Conservation (phyloP, 2,797 vertebrate genomes). For the Phalloptychus januarius region DNA sequence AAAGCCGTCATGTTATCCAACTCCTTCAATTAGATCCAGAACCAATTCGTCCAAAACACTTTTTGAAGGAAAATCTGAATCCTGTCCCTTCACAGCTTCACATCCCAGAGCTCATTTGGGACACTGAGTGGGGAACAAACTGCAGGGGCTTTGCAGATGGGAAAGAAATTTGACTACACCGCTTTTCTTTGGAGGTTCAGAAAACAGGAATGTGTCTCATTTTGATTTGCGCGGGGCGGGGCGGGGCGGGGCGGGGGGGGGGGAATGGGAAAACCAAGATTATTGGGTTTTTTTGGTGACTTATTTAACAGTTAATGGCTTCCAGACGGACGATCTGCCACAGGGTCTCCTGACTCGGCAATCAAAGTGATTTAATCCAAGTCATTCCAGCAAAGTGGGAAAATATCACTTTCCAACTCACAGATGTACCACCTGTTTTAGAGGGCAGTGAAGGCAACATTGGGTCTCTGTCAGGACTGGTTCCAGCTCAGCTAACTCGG, state of each 20-base stretch:
- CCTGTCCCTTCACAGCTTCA: constrained; percentile 2
- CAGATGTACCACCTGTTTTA: neutral
- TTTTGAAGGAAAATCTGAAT: neutral
- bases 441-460: constrained; percentile 14
- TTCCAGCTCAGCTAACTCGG: neutral
- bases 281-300: neutral
- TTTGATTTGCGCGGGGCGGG: neutral
- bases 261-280: neutral
- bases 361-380: neutral
- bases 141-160: constrained; percentile 27
- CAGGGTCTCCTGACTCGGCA: neutral
- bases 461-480: neutral
- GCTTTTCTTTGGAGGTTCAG: neutral
- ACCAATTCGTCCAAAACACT: constrained; percentile 7
- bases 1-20: constrained; percentile 21
- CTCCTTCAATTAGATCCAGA: constrained; percentile 11
- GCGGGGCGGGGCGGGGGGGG: neutral
- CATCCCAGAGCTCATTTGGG: neutral
- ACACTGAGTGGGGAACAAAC: constrained; percentile 27
- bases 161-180: constrained; percentile 13
- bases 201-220: neutral
- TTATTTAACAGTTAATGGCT: neutral
- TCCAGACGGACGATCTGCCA: neutral
- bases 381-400: neutral
- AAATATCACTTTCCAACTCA: neutral